Base-by-base conservation (phyloP, 2,113 vertebrate genomes). In the Rhinogobius similis region DNA sequence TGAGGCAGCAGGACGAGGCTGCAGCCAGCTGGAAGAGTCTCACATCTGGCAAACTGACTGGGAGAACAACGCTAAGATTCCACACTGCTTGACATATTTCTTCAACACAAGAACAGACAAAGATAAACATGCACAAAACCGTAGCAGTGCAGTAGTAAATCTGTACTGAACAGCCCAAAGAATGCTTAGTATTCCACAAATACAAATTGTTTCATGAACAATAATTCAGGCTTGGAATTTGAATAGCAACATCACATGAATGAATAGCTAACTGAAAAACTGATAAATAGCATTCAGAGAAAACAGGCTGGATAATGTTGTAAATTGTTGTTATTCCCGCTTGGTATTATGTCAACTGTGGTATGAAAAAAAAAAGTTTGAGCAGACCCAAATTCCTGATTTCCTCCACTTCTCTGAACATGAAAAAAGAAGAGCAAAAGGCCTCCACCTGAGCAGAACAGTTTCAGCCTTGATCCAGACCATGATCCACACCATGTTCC, bases 1-100 rank as follows among this genome's bases (percentile, higher is more conserved):
- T 82, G 84, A 87, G 68, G 46, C 82, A 84, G 73, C 72, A 43
- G 66, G 10, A 44, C 44, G 39, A 62, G 32, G 73, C 75, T 46
- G 56, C 64, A 65, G 82, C 67, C 79, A 89, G 70, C 71, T 78
- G 76, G 62, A 73, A n/a, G n/a, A 50, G 74, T 26, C 82, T 76
- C 68, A 89, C 84, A 89, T 88, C 83, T 89, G 84, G 83, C 32
- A 10, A 53, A 75, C 36, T n/a, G 77, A 76, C 56, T 32, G 56
- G 12, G 64, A 53, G 43, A 67, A 79, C 69, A 1, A 62, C 71
- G 43, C 18, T 11, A 72, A 65, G 36, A 81, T 71, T 79, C 70
- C 70, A 76, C 73, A 78, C 69, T 69, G 79, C 46, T 36, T 58
- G 68, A 82, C 82, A 78, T 78, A 70, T 81, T 75, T 83, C 73